Conservation (phyloP, 2,797 vertebrate species). For the Onychomys leucogaster region DNA sequence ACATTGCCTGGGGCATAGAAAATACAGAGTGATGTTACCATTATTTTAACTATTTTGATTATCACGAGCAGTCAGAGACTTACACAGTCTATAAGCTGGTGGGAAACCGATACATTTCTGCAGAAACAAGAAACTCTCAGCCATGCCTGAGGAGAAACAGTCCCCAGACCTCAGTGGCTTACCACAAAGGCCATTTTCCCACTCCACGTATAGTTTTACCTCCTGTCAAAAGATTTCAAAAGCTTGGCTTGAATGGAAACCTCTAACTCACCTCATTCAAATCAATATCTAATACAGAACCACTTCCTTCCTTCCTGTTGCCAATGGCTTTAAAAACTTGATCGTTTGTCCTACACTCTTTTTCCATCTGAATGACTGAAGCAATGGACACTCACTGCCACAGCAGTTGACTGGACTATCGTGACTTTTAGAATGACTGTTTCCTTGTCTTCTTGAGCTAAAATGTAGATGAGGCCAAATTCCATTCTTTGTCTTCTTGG, state of each 20-base stretch:
- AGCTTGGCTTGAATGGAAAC: not conserved
- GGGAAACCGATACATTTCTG: not conserved
- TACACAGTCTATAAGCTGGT: not conserved
- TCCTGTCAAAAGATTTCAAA: not conserved
- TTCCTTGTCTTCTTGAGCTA: not conserved
- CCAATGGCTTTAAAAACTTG: not conserved
- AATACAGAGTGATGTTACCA: not conserved
- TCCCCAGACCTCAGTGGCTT: not conserved
- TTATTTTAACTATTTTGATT: not conserved
- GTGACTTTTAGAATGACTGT: not conserved
- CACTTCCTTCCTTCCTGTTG: not conserved
- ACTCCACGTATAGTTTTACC: not conserved
- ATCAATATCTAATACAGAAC: not conserved
- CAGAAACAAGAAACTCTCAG: not conserved
- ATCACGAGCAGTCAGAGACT: not conserved
- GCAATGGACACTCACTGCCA: not conserved
- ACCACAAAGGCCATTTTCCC: not conserved
- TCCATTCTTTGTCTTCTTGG: not conserved
- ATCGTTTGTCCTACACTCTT: not conserved
- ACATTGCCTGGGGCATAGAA: not conserved
- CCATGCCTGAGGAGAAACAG: not conserved
- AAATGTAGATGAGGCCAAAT: not conserved
- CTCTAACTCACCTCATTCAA: slow-evolving; percentile 11
- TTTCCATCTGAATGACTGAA: not conserved
- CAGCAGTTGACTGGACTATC: not conserved